Evolutionary conservation across 2,888 invertebrate genomes (phyloP).

Genomic region (Nasonia oneida): DNA sequence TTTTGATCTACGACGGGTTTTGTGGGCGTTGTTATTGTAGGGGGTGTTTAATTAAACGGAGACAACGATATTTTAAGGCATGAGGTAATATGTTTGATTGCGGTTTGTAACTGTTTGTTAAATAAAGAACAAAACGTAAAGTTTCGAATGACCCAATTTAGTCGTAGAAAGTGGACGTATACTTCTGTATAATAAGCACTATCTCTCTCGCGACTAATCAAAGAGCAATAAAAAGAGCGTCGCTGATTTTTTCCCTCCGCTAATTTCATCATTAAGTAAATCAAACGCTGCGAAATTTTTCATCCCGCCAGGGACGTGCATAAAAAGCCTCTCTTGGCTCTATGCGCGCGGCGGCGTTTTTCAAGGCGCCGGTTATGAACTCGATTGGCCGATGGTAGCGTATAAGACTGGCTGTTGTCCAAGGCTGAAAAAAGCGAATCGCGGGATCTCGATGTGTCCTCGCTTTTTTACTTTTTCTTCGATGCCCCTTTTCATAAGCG

Average conservation of each 20-base stretch:
- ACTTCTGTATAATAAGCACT: not conserved
- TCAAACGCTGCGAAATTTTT: not conserved
- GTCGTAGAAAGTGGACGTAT: not conserved
- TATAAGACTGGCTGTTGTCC: slow-evolving; percentile 48
- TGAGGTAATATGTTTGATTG: not conserved
- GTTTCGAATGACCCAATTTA: not conserved
- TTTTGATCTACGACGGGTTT: not conserved
- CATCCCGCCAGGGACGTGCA: not conserved
- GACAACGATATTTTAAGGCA: not conserved
- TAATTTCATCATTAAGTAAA: not conserved
- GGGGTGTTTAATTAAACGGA: not conserved
- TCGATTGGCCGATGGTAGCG: slow-evolving; percentile 28
- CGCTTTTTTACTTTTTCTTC: not conserved
- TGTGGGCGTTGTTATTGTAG: not conserved
- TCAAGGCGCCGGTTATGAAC: slow-evolving; percentile 30
- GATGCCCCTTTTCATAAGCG: no score
- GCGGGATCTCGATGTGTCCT: slow-evolving; percentile 15
- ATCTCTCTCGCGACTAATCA: not conserved
- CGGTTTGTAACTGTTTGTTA: not conserved
- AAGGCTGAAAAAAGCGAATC: slow-evolving; percentile 35
- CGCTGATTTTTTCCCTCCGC: not conserved
- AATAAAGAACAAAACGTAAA: not conserved
- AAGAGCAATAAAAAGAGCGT: not conserved
- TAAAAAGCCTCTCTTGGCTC: not conserved
- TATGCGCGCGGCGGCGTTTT: not conserved